Base-by-base conservation (phyloP, 1,140 invertebrate genomes). In the Papilio xuthus region DNA sequence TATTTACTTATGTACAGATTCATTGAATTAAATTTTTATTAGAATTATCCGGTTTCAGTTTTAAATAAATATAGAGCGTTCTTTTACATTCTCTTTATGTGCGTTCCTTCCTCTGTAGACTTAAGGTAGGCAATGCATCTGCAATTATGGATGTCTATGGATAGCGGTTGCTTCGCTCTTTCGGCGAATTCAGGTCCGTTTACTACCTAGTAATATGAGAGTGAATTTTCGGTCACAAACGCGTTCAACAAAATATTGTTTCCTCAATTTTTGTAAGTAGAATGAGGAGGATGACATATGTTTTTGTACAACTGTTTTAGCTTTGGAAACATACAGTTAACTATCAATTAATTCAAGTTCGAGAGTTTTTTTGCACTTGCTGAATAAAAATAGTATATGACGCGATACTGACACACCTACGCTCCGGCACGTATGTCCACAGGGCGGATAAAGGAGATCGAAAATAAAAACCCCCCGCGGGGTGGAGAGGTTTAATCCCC, bases 401-500 rank as follows among this genome's bases (percentile, higher is more conserved):
- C 75, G 47, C 28, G 78, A 47, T 77, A 78, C 78, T 71, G 78
- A 79, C 83, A 78, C 86, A 87, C 84, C 84, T 86, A 84, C 79
- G 81, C 84, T 85, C 83, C 78, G 81, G 82, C 86, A 87, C 88
- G 87, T 89, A 88, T 87, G 88, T 88, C 88, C 86, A 85, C 77
- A 81, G 77, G 71, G 79, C 82, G 88, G 86, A 78, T 85, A 83
- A 79, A 85, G 85, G 83, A 87, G 88, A 88, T 90, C 88, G 89
- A 91, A 91, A 92, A 92, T 91, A 91, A 92, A 92, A 92, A 84
- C 88, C 83, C 86, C 87, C 88, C 69, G 70, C 77, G 83, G 74
- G 84, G 87, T 81, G 88, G 84, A 83, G 85, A 83, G 83, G 79
- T 86, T 83, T 82, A 83, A 87, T 90, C 87, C 89, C 88, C 88